Percentiles rank a stretch among this genome's conserved stretches.
phyloP scores from a whole-genome alignment of 1,140 invertebrate species.

The Drosophila ficusphila region DNA sequence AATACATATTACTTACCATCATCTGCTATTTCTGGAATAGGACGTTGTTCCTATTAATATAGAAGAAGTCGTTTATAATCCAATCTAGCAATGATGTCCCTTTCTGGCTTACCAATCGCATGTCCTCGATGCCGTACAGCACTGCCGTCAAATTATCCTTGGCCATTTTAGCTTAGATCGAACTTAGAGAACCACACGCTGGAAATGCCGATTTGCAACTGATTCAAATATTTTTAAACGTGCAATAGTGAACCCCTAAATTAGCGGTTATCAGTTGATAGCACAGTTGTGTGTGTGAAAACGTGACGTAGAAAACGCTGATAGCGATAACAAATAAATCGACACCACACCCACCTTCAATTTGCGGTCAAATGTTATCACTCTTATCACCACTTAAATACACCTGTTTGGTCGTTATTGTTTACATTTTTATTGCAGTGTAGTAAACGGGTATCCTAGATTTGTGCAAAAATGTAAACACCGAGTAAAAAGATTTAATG shows the following conservation, averaged over 20 bases:
- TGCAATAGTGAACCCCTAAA: background rate
- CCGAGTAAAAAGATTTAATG: no score
- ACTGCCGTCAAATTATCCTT: slow-evolving; percentile 87
- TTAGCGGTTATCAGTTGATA: slow-evolving; percentile 9
- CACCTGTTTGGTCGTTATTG: background rate
- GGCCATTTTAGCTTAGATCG: slow-evolving; percentile 44
- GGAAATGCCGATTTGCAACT: slow-evolving; percentile 11
- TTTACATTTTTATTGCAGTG: background rate
- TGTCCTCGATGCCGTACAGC: slow-evolving; percentile 90
- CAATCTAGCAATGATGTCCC: background rate
- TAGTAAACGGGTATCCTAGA: background rate
- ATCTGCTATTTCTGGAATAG: slow-evolving; percentile 88
- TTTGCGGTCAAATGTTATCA: background rate
- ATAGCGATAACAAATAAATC: slow-evolving; percentile 14
- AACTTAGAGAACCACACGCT: background rate
- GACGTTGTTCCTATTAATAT: slow-evolving; percentile 88
- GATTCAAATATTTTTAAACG: background rate
- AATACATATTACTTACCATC: slow-evolving; percentile 78
- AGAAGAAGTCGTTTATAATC: background rate
- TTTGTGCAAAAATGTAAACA: no score
- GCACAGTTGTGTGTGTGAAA: background rate
- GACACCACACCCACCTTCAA: background rate
- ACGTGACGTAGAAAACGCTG: slow-evolving; percentile 16
- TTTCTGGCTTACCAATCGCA: slow-evolving; percentile 89
- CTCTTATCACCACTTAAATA: background rate